Evolutionary conservation across 2,797 vertebrate species (phyloP).

Genomic region (Cephalopachus bancanus): DNA sequence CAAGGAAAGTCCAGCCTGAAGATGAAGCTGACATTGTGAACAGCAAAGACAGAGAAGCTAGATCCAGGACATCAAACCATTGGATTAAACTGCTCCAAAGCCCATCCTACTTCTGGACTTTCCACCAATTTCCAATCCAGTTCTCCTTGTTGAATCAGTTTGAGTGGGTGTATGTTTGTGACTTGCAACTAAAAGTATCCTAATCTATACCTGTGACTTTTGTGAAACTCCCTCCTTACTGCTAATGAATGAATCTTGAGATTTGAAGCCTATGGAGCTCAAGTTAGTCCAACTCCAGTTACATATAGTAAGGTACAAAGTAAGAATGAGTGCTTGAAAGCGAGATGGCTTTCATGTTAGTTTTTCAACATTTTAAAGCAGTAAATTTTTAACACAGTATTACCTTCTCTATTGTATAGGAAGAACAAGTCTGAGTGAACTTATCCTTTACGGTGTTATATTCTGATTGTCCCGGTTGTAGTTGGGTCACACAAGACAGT

Average conservation of each 20-base stretch:
- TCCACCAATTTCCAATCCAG: neutral
- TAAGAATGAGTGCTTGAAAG: neutral
- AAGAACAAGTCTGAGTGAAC: conserved; percentile 74
- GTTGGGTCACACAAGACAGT: conserved; percentile 60
- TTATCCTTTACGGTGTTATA: conserved; percentile 70
- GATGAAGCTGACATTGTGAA: neutral
- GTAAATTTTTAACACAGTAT: neutral
- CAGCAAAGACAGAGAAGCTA: neutral
- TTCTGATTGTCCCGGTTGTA: conserved; percentile 74
- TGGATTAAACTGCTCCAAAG: neutral
- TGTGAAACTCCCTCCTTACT: neutral
- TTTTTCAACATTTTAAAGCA: neutral
- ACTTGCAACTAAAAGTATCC: neutral
- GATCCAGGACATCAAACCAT: neutral
- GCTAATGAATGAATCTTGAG: neutral
- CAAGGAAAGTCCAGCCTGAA: neutral
- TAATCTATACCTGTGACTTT: neutral
- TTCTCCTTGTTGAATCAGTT: neutral
- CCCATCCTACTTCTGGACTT: neutral
- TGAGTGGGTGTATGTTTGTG: neutral
- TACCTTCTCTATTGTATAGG: conserved; percentile 83
- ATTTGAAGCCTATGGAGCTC: conserved; percentile 17
- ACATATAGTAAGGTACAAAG: neutral
- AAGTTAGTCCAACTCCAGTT: neutral
- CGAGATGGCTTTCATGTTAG: neutral